A percentile compares a stretch with the other conserved stretches of the same genome.
Evolutionary conservation across 2,797 vertebrate genomes (phyloP).

Genomic region (Natrix natrix): DNA sequence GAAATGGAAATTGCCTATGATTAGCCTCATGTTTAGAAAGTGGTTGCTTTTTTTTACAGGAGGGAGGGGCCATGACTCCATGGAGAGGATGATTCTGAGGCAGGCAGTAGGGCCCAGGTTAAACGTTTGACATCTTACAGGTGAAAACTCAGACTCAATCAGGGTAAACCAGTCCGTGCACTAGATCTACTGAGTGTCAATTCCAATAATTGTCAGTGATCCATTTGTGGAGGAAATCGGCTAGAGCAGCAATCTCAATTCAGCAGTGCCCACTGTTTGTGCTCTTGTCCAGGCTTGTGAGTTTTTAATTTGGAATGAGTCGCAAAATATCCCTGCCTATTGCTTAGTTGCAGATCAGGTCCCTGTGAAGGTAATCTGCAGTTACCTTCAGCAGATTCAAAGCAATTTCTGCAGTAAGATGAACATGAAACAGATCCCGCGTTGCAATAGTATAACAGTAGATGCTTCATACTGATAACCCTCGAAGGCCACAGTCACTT

Average conservation of each 20-base stretch:
- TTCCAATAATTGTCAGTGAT: not conserved
- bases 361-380: not conserved
- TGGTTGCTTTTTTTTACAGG: not conserved
- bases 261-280: not conserved
- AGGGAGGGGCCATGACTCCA: not conserved
- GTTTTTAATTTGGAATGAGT: not conserved
- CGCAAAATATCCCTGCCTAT: not conserved
- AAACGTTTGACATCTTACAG: not conserved
- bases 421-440: not conserved
- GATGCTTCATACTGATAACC: not conserved
- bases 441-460: not conserved
- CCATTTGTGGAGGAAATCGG: not conserved
- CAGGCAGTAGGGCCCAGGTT: not conserved
- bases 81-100: not conserved
- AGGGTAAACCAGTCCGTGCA: not conserved
- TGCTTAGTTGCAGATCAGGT: not conserved
- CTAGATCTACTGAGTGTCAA: not conserved
- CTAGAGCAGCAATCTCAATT: not conserved
- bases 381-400: too few relatives aligned
- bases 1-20: conserved; percentile 19
- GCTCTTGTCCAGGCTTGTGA: not conserved
- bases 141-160: not conserved
- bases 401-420: not conserved
- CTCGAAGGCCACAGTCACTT: not conserved
- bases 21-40: not conserved